Conservation (phyloP, 92 coral and sea anemone genomes). For the Pocillopora meandrina region DNA sequence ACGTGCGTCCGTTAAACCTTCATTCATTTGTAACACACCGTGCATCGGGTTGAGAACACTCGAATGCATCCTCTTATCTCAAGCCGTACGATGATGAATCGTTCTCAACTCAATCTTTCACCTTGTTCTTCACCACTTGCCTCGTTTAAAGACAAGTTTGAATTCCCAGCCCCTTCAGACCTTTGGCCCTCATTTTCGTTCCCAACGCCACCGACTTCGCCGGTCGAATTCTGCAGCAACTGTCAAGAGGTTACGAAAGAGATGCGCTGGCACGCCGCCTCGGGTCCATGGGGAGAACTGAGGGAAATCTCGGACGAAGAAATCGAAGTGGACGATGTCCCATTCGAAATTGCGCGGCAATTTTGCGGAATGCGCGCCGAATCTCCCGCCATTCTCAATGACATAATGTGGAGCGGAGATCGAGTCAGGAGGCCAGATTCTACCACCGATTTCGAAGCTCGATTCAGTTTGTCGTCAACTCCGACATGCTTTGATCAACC, state of each 20-base stretch:
- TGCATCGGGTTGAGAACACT: not conserved
- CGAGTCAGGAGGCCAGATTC: conserved; percentile 77
- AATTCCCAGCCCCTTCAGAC: conserved; percentile 31
- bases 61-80: conserved; percentile 27
- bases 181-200: conserved; percentile 56
- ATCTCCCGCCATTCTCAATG: conserved; percentile 79
- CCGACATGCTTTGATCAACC: conserved; percentile 63
- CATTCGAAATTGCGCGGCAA: conserved; percentile 50
- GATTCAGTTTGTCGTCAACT: conserved; percentile 59
- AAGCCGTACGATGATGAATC: conserved; percentile 9
- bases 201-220: conserved; percentile 80
- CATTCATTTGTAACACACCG: conserved; percentile 21
- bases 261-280: conserved; percentile 36
- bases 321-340: conserved; percentile 49
- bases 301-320: conserved; percentile 51
- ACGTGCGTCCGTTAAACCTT: conserved; percentile 38
- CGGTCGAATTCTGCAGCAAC: conserved; percentile 46
- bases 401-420: conserved; percentile 90
- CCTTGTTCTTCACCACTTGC: conserved; percentile 6
- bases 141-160: conserved; percentile 23
- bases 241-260: conserved; percentile 48
- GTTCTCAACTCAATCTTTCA: not conserved
- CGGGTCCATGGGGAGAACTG: conserved; percentile 41
- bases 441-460: conserved; percentile 73
- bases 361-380: conserved; percentile 29